A percentile compares a stretch with the other conserved stretches of the same genome.
Conservation (phyloP, 2,888 invertebrate genomes). For the Trissolcus japonicus region DNA sequence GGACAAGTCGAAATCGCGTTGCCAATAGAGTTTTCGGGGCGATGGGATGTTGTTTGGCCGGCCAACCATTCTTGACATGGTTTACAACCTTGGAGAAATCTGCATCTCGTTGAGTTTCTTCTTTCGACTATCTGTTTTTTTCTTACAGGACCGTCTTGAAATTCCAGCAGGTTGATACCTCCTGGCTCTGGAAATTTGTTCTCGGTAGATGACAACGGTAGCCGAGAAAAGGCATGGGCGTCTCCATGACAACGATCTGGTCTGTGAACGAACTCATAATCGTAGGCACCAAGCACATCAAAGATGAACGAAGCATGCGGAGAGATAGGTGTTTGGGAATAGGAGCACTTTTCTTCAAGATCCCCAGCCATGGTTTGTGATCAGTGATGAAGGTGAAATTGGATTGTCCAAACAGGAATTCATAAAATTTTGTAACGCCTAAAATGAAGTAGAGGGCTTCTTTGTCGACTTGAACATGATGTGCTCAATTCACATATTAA, state of each 20-base stretch:
- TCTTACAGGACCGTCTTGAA: constrained; percentile 2
- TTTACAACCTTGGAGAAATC: background rate
- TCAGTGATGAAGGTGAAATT: constrained; percentile 68
- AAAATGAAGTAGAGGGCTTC: constrained; percentile 55
- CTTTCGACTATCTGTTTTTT: background rate
- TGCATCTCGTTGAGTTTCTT: constrained; percentile 1
- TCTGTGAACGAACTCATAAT: too few species aligned
- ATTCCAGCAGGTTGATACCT: constrained; percentile 1
- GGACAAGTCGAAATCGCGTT: constrained; percentile 6
- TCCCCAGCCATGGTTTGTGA: constrained; percentile 65
- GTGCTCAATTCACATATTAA: too few species aligned
- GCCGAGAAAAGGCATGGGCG: too few species aligned
- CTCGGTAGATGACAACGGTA: background rate
- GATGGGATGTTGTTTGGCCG: background rate
- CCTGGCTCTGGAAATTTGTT: background rate
- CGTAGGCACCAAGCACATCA: too few species aligned
- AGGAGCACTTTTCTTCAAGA: constrained; percentile 25
- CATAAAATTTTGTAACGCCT: constrained; percentile 60
- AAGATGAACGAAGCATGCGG: too few species aligned
- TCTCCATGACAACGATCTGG: too few species aligned
- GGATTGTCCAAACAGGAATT: constrained; percentile 58
- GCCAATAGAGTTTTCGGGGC: constrained; percentile 10
- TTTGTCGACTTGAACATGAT: constrained; percentile 56
- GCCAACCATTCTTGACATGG: constrained; percentile 1
- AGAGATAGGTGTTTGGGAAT: constrained; percentile 23